A percentile compares a stretch with the other conserved stretches of the same genome.
These are phyloP conservation scores for Cyprinella venusta DNA, from an alignment of 2,797 vertebrate species.

Conservation along the genomic window DNA sequence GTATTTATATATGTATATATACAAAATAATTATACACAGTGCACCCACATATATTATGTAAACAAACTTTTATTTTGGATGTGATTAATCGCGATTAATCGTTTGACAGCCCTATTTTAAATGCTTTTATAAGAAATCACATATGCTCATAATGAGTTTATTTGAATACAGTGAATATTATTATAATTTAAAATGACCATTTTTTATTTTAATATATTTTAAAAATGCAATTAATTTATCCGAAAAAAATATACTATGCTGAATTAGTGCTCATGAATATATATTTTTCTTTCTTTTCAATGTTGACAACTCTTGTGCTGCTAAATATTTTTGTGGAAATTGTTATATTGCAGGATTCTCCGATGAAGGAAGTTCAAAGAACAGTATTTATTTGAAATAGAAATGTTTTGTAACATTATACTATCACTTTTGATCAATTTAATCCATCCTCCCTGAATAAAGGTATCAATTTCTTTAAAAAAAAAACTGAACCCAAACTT, in stretches of 20 bases:
- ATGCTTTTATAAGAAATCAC: too few species aligned
- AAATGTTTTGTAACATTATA: too few species aligned
- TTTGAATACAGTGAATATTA: background rate
- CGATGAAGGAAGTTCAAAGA: background rate
- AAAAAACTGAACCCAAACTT: background rate
- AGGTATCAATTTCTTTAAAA: background rate
- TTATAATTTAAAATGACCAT: background rate
- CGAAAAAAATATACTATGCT: background rate
- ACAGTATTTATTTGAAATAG: too few species aligned
- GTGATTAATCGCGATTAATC: too few species aligned
- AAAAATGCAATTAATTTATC: background rate
- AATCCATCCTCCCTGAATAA: background rate
- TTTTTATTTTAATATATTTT: background rate
- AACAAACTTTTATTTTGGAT: too few species aligned
- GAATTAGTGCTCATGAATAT: background rate
- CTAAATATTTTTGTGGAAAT: background rate
- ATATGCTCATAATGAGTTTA: background rate
- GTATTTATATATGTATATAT: too few species aligned
- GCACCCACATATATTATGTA: too few species aligned
- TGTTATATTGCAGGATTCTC: background rate
- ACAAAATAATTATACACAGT: too few species aligned
- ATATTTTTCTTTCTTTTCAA: background rate
- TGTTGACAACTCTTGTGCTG: background rate
- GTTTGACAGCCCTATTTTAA: too few species aligned
- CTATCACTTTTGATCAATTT: background rate